Evolutionary conservation across 2,888 invertebrate genomes (phyloP), one percentile per base, ranked within the genome.

Genomic region (Folsomia candida): DNA sequence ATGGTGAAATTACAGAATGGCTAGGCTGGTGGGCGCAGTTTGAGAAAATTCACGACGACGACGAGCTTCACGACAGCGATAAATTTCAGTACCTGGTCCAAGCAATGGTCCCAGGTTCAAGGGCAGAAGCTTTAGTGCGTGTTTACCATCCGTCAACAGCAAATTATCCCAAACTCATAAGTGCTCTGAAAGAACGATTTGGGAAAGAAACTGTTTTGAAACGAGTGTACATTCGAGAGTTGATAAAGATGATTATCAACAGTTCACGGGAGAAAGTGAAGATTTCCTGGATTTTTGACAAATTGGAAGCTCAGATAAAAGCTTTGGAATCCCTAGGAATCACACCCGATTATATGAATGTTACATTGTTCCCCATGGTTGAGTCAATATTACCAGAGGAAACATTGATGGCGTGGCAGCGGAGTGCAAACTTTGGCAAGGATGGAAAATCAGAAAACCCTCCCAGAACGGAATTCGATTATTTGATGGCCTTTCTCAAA

Each of bases 311-410:
- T 6, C 64, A 71, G 18, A 24, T 73, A 22, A 1, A 51, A 14
- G 59, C 72, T 1, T 28, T 75, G 28, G 73, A 73, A 47, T 68
- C 72, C 1, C 27, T 75, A 4, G 70, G 68, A 18, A 51, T 70
- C 2, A 68, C 72, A 1, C 9, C 26, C 11, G 66, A 73, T 3
- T 54, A 73, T 28, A 67, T 37, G n/a, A 68, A 27, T 2, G 59
- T 22, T 1, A 58, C 68, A n/a, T n/a, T n/a, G n/a, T n/a, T n/a
- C n/a, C n/a, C n/a, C n/a, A n/a, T n/a, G n/a, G n/a, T n/a, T n/a
- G 70, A 68, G 54, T 73, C 72, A 6, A 54, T 69, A 29, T 58
- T 72, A 18, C 72, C 72, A 18, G 74, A 72, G 27, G 74, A 74
- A 14, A 27, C 68, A 6, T 14, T 75, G 14, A 27, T n/a, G 22